These are phyloP conservation scores for Himalopsyche phryganea DNA, from an alignment of 1,140 invertebrate genomes.

Conservation along the genomic window DNA sequence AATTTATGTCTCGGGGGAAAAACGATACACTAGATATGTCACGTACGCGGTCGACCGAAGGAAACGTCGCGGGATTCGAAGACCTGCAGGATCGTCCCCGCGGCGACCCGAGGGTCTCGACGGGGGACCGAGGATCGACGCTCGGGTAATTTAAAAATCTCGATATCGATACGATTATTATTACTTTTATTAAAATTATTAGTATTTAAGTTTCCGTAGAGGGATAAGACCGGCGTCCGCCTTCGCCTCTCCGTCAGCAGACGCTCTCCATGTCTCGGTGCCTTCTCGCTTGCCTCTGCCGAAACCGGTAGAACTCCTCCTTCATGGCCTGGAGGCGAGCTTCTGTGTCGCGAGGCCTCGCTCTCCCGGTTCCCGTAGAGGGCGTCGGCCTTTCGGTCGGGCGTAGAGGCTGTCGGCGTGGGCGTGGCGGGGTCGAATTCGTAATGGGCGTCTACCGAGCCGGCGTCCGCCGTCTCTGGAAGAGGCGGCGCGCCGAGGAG, in stretches of 20 bases:
- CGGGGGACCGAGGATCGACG: too few relatives aligned
- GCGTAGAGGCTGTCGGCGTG: slow-evolving; percentile 72
- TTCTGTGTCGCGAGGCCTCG: slow-evolving; percentile 77
- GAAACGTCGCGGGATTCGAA: too few relatives aligned
- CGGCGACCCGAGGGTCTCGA: too few relatives aligned
- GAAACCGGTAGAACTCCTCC: slow-evolving; percentile 91
- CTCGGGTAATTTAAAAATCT: too few relatives aligned
- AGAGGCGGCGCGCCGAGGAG: slow-evolving; percentile 51
- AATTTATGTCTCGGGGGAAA: too few relatives aligned
- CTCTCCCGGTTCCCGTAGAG: slow-evolving; percentile 38
- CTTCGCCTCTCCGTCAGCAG: slow-evolving; percentile 56
- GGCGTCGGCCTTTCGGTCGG: slow-evolving; percentile 60
- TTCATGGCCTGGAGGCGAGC: slow-evolving; percentile 91
- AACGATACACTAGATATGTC: too few relatives aligned
- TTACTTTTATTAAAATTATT: too few relatives aligned
- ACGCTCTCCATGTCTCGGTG: slow-evolving; percentile 71
- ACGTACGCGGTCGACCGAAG: too few relatives aligned
- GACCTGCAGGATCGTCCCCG: too few relatives aligned
- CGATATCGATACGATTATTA: too few relatives aligned
- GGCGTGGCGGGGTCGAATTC: slow-evolving; percentile 76
- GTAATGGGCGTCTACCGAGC: slow-evolving; percentile 92
- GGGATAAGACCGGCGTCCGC: neutral
- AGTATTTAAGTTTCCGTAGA: too few relatives aligned
- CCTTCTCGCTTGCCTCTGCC: slow-evolving; percentile 77
- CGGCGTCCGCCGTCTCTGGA: slow-evolving; percentile 63